Conservation (phyloP, 2,888 invertebrate species). For the Ferdinandea cuprea region DNA sequence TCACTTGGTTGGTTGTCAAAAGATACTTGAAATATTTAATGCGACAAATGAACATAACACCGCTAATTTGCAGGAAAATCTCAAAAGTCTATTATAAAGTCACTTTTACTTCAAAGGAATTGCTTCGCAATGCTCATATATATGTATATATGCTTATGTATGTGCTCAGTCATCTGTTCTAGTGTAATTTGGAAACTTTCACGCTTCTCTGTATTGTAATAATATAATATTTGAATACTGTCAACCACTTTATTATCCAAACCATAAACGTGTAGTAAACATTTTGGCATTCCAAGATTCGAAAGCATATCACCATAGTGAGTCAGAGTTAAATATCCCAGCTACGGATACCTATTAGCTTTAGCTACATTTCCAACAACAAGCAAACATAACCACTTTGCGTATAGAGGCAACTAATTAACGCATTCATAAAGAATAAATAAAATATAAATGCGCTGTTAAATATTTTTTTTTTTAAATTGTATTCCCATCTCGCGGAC, state of each 20-base stretch:
- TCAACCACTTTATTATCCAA: constrained; percentile 10
- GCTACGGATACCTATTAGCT: too few species aligned
- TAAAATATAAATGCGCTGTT: constrained; percentile 48
- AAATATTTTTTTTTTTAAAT: constrained; percentile 29
- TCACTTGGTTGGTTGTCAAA: not conserved
- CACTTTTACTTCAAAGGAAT: not conserved
- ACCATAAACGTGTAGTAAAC: constrained; percentile 4
- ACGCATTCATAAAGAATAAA: constrained; percentile 69
- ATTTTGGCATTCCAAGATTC: constrained; percentile 16
- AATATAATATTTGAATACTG: not conserved
- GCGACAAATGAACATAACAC: not conserved
- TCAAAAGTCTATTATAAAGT: not conserved
- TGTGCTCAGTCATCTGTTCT: not conserved
- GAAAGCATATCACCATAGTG: constrained; percentile 24
- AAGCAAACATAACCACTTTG: constrained; percentile 37
- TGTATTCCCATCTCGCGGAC: constrained; percentile 39
- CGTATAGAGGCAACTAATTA: constrained; percentile 67
- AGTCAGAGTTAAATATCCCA: constrained; percentile 12
- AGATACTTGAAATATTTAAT: not conserved
- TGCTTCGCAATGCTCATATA: not conserved
- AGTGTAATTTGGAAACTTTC: constrained; percentile 9
- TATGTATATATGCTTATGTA: not conserved
- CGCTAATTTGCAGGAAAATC: not conserved
- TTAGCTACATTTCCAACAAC: constrained; percentile 46
- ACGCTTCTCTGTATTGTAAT: not conserved